A percentile compares a stretch with the other conserved stretches of the same genome.
These are phyloP conservation scores for Stylophora pistillata DNA, from an alignment of 64 coral and sea anemone species.

Conservation along the genomic window DNA sequence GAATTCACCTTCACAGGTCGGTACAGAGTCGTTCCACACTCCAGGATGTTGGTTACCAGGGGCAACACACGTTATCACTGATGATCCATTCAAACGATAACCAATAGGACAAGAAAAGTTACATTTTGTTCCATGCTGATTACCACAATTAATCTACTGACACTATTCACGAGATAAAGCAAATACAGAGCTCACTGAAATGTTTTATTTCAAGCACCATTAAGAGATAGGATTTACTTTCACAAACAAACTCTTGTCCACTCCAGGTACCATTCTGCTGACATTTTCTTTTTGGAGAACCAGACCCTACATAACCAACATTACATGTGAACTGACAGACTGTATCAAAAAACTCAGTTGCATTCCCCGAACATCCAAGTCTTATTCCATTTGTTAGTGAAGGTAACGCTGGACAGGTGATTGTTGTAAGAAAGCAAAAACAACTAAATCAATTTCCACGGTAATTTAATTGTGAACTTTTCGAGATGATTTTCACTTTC, in stretches of 20 bases:
- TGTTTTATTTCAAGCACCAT: not conserved
- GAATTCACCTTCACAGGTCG: too few relatives aligned
- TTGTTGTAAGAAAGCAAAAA: not conserved
- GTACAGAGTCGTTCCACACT: too few relatives aligned
- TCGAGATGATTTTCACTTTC: too few relatives aligned
- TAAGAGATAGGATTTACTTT: not conserved
- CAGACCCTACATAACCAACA: not conserved
- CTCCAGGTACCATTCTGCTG: not conserved
- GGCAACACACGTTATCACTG: too few relatives aligned
- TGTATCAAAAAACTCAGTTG: not conserved
- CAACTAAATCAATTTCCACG: not conserved
- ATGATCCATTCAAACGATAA: too few relatives aligned
- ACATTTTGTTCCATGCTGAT: too few relatives aligned
- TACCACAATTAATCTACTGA: too few relatives aligned
- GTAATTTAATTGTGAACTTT: too few relatives aligned
- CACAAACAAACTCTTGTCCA: not conserved
- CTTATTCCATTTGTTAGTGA: not conserved
- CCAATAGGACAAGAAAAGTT: too few relatives aligned
- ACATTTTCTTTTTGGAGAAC: not conserved
- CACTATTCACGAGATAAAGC: not conserved
- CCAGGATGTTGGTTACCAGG: too few relatives aligned
- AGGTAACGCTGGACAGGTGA: not conserved
- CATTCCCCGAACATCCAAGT: not conserved
- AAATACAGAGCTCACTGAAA: not conserved
- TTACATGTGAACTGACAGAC: not conserved